Base-by-base conservation (phyloP, 2,888 invertebrate species). In the Cinara cedri region DNA sequence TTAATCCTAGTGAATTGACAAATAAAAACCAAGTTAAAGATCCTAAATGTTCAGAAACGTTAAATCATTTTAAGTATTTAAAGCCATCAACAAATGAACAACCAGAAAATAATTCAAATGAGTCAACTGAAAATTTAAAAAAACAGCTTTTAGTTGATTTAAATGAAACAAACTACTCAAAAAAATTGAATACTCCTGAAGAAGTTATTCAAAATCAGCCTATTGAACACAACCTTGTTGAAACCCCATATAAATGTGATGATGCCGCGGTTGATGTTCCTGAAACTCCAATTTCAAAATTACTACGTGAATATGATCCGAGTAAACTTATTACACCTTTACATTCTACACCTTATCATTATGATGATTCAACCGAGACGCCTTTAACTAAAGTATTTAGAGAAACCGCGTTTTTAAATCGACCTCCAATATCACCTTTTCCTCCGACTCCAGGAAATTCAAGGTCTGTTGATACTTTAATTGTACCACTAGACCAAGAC, bases 371-470 rank as follows among this genome's bases (percentile, higher is more conserved):
- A 8, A 68, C 55, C 1, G 76, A 76, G 68, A 76, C 76, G 13
- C 76, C 76, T 26, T 34, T 76, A 3, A 68, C 76, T 21, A 76
- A 76, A 60, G 21, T 76, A 57, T 76, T 76, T 16, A 55, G 76
- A 57, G 76, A 76, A 68, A 76, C 76, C 2, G 68, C 68, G 46
- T 68, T 68, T 68, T 68, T 76, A 68, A 76, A 76, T 68, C 68
- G 76, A 34, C 68, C 76, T 1, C 76, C 66, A 16, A 76, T 76
- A 49, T 76, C 76, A 14, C 76, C 76, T 68, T 68, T 76, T 60
- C 76, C 76, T 14, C 76, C 76, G 49, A 76, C 76, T 49, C 76
- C 76, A 16, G 76, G 76, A 21, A 76, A 76, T 68, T 76, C 76
- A 57, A 76, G 46, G 26, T 76, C 76, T 34, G 11, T 68, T 34